These are phyloP conservation scores for Eustalomyia histrio DNA, from an alignment of 2,888 invertebrate species.

Conservation along the genomic window DNA sequence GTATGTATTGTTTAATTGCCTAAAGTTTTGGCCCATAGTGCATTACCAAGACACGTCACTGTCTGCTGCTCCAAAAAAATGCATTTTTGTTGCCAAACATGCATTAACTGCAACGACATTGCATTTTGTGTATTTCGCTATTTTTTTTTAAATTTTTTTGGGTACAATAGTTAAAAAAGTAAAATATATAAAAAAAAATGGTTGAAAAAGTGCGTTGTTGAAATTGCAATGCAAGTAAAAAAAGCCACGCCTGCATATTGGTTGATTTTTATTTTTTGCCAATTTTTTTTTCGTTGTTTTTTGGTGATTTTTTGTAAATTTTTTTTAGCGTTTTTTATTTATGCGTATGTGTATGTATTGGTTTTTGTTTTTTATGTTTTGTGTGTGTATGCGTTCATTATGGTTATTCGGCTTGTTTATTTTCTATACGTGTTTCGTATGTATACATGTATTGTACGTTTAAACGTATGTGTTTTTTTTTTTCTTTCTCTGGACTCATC, in stretches of 20 bases:
- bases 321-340: constrained; percentile 48
- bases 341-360: constrained; percentile 44
- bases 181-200: too few species aligned
- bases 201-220: constrained; percentile 61
- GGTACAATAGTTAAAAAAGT: constrained; percentile 37
- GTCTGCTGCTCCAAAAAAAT: constrained; percentile 45
- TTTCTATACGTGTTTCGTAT: constrained; percentile 68
- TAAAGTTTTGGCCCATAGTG: constrained; percentile 35
- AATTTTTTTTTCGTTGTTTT: constrained; percentile 40
- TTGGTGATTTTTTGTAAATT: constrained; percentile 53
- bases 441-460: constrained; percentile 30
- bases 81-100: constrained; percentile 45
- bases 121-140: constrained; percentile 63
- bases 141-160: constrained; percentile 24
- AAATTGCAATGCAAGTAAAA: constrained; percentile 74
- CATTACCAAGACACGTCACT: constrained; percentile 19
- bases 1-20: too few species aligned
- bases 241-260: constrained; percentile 76
- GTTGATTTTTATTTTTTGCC: constrained; percentile 56
- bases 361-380: constrained; percentile 63
- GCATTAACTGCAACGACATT: constrained; percentile 59
- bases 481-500: constrained; percentile 68
- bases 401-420: constrained; percentile 42
- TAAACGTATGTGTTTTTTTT: constrained; percentile 17
- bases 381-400: constrained; percentile 45